Evolutionary conservation across 2,113 vertebrate species (phyloP).

Genomic region (Python bivittatus): DNA sequence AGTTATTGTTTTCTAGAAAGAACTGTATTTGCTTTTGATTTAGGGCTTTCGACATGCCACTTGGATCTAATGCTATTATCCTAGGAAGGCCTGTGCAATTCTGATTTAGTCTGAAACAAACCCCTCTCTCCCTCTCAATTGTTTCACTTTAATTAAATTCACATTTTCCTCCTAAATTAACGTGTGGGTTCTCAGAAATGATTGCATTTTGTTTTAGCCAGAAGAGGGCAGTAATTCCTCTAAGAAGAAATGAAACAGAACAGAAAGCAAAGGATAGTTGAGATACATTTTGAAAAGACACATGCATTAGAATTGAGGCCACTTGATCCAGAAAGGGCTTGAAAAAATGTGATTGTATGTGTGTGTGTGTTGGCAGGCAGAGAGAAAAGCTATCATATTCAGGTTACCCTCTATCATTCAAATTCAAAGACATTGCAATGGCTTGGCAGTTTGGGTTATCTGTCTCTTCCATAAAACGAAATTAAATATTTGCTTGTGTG

Average conservation of each 20-base stretch:
- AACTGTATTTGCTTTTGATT: constrained; percentile 56
- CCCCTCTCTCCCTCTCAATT: constrained; percentile 27
- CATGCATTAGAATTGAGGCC: constrained; percentile 12
- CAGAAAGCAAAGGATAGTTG: constrained; percentile 1
- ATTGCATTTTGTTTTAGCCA: constrained; percentile 44
- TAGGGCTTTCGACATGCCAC: constrained; percentile 38
- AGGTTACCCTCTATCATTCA: constrained; percentile 51
- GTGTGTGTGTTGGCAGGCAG: not conserved
- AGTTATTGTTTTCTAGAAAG: constrained; percentile 50
- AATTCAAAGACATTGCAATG: constrained; percentile 59
- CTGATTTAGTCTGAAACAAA: constrained; percentile 56
- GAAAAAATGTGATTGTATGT: not conserved
- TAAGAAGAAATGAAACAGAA: constrained; percentile 47
- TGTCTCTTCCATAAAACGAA: constrained; percentile 27
- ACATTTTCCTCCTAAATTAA: constrained; percentile 11
- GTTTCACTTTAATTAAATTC: constrained; percentile 62
- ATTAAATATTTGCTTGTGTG: constrained; percentile 41
- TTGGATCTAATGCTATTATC: constrained; percentile 54
- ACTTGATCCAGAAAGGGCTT: constrained; percentile 6
- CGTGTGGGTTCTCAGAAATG: constrained; percentile 24
- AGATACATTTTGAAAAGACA: constrained; percentile 63
- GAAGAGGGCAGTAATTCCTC: constrained; percentile 78
- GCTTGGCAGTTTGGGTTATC: constrained; percentile 26
- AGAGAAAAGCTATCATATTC: not conserved
- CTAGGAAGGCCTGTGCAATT: constrained; percentile 45